These are phyloP conservation scores for Takifugu rubripes DNA, from an alignment of 2,797 vertebrate species.

Conservation along the genomic window DNA sequence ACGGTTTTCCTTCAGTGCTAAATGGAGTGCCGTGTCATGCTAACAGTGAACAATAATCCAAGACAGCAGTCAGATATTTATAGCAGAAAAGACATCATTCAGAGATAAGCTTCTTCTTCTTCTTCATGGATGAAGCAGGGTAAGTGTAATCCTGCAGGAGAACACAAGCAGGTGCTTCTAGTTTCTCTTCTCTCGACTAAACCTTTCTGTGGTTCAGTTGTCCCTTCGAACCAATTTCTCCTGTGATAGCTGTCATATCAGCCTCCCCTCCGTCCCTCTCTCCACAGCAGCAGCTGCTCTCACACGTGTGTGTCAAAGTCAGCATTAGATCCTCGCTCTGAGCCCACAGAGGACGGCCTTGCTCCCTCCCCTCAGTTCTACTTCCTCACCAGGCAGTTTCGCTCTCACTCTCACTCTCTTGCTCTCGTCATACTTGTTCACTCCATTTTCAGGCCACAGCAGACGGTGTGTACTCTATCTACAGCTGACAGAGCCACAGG, in stretches of 20 bases:
- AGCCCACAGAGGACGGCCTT: conserved; percentile 23
- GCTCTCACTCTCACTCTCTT: conserved; percentile 7
- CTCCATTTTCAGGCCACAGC: conserved; percentile 24
- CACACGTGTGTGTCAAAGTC: conserved; percentile 73
- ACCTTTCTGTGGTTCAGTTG: conserved; percentile 8
- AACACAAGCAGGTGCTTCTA: conserved; percentile 8
- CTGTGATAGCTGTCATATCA: background rate
- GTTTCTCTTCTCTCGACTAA: conserved; percentile 3
- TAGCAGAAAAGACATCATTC: conserved; percentile 16
- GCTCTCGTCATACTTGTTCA: conserved; percentile 8
- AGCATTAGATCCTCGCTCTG: conserved; percentile 36
- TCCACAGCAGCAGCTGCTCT: conserved; percentile 44
- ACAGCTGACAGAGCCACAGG: conserved; percentile 42
- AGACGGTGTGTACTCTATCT: conserved; percentile 20
- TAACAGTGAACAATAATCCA: conserved; percentile 41
- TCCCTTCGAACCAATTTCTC: conserved; percentile 10
- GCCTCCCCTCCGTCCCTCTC: conserved; percentile 6
- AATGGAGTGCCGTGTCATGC: conserved; percentile 16
- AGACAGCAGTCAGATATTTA: conserved; percentile 36
- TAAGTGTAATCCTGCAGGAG: too few relatives aligned
- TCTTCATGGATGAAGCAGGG: background rate
- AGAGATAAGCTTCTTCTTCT: background rate
- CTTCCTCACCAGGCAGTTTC: conserved; percentile 45
- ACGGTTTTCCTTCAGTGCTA: conserved; percentile 11
- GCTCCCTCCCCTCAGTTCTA: conserved; percentile 15